Evolutionary conservation across 1,140 invertebrate genomes (phyloP).

Genomic region (Drosophila cardini): DNA sequence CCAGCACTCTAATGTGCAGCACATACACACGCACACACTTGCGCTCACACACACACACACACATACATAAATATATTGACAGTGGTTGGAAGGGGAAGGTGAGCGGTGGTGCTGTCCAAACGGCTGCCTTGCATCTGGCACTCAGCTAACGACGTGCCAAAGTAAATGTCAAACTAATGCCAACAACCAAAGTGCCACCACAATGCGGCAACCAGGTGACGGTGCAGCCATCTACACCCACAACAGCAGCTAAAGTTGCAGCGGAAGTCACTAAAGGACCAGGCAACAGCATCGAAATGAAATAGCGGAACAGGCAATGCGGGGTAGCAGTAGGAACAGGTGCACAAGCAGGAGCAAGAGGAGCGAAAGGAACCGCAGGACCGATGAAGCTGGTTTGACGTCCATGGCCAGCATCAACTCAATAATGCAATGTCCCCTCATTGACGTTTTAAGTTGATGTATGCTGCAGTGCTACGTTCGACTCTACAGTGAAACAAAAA

Average conservation of each 20-base stretch:
- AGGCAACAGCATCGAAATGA: constrained; percentile 2
- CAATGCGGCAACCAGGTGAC: constrained; percentile 56
- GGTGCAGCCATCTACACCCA: constrained; percentile 11
- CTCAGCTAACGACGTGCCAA: constrained; percentile 76
- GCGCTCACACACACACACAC: constrained; percentile 7
- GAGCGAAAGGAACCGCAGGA: constrained; percentile 22
- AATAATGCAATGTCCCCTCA: constrained; percentile 76
- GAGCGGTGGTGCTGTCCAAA: background rate
- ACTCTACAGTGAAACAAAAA: too few species aligned
- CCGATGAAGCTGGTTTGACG: constrained; percentile 14
- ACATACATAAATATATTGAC: constrained; percentile 11
- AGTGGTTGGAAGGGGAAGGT: background rate
- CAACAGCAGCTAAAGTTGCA: constrained; percentile 15
- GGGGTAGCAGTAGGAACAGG: background rate
- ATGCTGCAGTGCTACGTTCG: constrained; percentile 10
- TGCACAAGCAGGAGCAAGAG: background rate
- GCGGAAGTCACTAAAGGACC: constrained; percentile 33
- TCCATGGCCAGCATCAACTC: constrained; percentile 68
- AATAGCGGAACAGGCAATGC: background rate
- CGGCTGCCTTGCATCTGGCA: constrained; percentile 36
- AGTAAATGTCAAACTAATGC: constrained; percentile 83
- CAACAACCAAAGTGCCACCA: constrained; percentile 58
- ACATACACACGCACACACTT: constrained; percentile 26
- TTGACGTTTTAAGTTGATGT: constrained; percentile 77
- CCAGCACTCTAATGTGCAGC: constrained; percentile 64